Evolutionary conservation across 2,888 invertebrate genomes (phyloP), one percentile per base, ranked within the genome.

Genomic region (Rotaria magnacalcarata): DNA sequence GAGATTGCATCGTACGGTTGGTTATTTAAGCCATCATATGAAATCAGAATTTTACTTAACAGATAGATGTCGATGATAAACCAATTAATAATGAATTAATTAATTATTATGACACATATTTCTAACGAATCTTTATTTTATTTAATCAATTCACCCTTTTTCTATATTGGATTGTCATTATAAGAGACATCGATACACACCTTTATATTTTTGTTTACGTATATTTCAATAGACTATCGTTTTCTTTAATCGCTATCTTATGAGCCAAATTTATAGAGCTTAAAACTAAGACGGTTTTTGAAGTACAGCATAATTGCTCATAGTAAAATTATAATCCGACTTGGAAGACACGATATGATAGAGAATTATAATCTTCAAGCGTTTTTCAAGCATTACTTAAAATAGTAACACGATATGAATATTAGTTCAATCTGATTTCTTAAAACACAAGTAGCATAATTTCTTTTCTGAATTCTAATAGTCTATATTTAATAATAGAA

Each of bases 21-120:
- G 67, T 67, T 34, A 67, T 67, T 67, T 1, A 0, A 5, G 7
- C 19, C 34, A 67, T 67, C 67, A 67, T 67, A 67, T 67, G 34
- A 67, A 67, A 67, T 67, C 19, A 67, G 34, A 67, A 41, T 5
- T 67, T 0, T 16, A 34, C 6, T 41, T 19, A 4, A 27, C 34
- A 34, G 67, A 67, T 67, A 67, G 67, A 67, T 67, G 67, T 67
- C 67, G 67, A 67, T 34, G 34, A 67, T 67, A 2, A 67, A 67
- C 67, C 24, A 67, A 14, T 19, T 11, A 52, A 16, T 52, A 47
- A 10, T 52, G 4, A 52, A 52, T 11, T 52, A 14, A 52, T 16
- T 14, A 52, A 52, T 8, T 52, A 50, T 52, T 52, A 3, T 52
- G 3, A 52, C 16, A 16, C 16, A 52, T 52, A 16, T 14, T 52